Evolutionary conservation across 37 sponge, comb jelly and placozoan species (phyloP), one percentile per base, ranked within the genome.

Genomic region (Ephydatia muelleri): DNA sequence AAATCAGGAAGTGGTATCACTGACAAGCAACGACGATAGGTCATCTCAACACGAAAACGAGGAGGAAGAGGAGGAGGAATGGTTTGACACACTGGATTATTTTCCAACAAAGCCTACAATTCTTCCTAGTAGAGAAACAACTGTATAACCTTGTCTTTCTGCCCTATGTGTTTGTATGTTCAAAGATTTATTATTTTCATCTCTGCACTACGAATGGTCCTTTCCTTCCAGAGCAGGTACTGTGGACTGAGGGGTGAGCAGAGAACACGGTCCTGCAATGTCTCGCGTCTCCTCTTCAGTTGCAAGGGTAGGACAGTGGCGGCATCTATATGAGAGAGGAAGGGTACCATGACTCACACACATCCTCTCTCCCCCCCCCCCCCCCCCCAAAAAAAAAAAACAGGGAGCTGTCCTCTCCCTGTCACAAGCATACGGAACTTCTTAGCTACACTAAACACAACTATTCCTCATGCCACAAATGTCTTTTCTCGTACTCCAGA

Each of bases 161-260:
- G 34, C 5, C 9, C 74, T 73, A 3, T 73, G 16, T 57, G 57
- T 73, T 28, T 73, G 74, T 37, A 35, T 21, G 2, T 71, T 33
- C 32, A 34, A 21, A 6, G 73, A 25, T 31, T n/a, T 40, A 23
- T 39, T 70, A 12, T 73, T 77, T 67, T 86, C 1, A 87, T 83
- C 30, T 83, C 64, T 69, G 57, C 57, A 14, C 57, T 57, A 21
- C 47, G 30, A 19, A 92, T 65, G 3, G 77, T 88, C 21, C 26
- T 67, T 33, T 78, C 80, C 74, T 88, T 92, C 93, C 93, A 92
- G 69, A 49, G 14, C 33, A 83, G 79, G 81, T 85, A 92, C 22
- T 83, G 77, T 23, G 67, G 70, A 68, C 64, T 67, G 35, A 66
- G 57, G 27, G 93, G 93, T 32, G 75, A 67, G 37, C 82, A 80